These are phyloP conservation scores for Drosophila eugracilis DNA, from an alignment of 1,140 invertebrate species.

Conservation along the genomic window DNA sequence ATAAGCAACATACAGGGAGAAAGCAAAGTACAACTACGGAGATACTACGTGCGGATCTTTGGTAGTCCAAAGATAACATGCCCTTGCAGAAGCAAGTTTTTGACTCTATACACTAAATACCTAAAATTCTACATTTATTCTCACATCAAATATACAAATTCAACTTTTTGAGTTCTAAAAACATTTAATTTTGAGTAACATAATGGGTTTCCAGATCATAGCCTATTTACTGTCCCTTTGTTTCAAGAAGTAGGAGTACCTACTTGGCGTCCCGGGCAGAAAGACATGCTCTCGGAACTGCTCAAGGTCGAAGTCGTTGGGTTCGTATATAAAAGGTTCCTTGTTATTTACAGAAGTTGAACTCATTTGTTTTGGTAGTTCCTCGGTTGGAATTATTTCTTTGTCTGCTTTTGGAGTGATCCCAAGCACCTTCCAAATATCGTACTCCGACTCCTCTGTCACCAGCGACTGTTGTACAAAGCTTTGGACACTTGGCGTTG, in stretches of 20 bases:
- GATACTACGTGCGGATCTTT: constrained; percentile 31
- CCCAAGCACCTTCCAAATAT: constrained; percentile 30
- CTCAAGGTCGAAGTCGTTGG: constrained; percentile 46
- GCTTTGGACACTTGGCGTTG: not conserved
- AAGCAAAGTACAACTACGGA: constrained; percentile 15
- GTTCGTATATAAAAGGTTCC: constrained; percentile 31
- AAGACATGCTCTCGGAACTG: constrained; percentile 42
- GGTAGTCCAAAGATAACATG: constrained; percentile 27
- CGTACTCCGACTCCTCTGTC: constrained; percentile 18
- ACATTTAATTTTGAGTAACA: constrained; percentile 1
- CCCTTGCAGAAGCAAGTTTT: constrained; percentile 48
- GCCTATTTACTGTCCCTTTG: too few species aligned
- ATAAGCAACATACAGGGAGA: constrained; percentile 13
- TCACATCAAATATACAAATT: not conserved
- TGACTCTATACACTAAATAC: not conserved
- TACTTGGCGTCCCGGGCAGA: constrained; percentile 37
- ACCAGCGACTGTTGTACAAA: not conserved
- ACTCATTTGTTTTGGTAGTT: not conserved
- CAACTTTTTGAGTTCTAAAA: not conserved
- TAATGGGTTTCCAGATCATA: too few species aligned
- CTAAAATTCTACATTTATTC: too few species aligned
- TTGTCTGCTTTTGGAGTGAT: not conserved
- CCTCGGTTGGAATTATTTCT: not conserved
- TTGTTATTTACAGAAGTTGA: not conserved
- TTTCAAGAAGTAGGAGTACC: constrained; percentile 41